phyloP scores from a whole-genome alignment of 2,113 vertebrate genomes.

The Cavia porcellus region DNA sequence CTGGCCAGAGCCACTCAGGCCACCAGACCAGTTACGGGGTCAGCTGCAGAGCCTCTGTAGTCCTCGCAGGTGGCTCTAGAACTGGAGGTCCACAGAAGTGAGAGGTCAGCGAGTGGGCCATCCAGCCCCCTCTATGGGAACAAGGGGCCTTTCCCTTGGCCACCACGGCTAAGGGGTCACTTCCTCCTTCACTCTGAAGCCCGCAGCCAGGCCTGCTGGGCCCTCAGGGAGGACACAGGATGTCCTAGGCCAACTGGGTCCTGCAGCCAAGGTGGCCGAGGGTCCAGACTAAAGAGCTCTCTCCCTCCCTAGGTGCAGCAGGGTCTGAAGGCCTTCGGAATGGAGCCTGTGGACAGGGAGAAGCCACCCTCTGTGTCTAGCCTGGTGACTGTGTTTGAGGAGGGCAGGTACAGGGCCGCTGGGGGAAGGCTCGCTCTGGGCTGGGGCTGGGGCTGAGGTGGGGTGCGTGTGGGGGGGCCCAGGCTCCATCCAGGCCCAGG shows the following conservation, averaged over 20 bases:
- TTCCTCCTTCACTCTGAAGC: conserved; percentile 66
- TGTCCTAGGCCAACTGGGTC: neutral
- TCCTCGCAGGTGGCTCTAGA: neutral
- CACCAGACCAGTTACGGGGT: neutral
- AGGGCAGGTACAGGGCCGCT: conserved; percentile 78
- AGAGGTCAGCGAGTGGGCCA: neutral
- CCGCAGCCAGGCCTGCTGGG: neutral
- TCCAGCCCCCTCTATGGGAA: neutral
- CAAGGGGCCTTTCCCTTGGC: neutral
- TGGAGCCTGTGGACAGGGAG: conserved; percentile 62
- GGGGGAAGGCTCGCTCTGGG: neutral
- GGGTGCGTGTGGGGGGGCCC: neutral
- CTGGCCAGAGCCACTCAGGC: neutral
- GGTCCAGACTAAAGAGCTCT: neutral
- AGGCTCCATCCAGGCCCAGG: neutral
- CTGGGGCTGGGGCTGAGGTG: neutral
- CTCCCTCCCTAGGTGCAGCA: neutral
- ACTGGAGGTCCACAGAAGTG: neutral
- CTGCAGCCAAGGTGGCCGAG: neutral
- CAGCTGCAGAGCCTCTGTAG: neutral
- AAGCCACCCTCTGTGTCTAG: conserved; percentile 60
- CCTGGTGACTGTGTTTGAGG: conserved; percentile 83
- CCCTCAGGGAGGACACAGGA: neutral
- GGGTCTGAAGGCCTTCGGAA: conserved; percentile 22
- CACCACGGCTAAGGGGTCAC: neutral